A percentile compares a stretch with the other conserved stretches of the same genome.
Evolutionary conservation across 1,140 invertebrate species (phyloP).

Genomic region (Eumaeus atala): DNA sequence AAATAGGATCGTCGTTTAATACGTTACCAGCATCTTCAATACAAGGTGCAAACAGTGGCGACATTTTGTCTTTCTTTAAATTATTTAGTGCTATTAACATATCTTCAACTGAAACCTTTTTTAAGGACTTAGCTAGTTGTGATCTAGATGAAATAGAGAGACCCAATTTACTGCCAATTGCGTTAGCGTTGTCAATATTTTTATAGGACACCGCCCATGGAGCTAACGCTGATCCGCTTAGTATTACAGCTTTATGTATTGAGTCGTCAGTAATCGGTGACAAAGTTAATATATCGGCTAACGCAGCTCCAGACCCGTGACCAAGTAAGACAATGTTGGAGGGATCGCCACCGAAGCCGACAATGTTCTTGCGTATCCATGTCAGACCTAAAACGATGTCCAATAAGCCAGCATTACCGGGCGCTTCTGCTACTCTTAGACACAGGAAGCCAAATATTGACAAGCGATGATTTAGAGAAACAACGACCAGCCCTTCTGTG

Average conservation of each 20-base stretch:
- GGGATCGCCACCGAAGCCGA: conserved; percentile 79
- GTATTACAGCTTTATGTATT: conserved; percentile 74
- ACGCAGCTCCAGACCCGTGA: conserved; percentile 77
- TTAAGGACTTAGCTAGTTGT: conserved; percentile 34
- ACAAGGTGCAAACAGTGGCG: conserved; percentile 53
- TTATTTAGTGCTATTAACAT: conserved; percentile 29
- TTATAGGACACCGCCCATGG: conserved; percentile 79
- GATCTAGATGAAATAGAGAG: conserved; percentile 30
- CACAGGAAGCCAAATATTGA: conserved; percentile 78
- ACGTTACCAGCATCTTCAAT: conserved; percentile 42
- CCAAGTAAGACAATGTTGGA: conserved; percentile 76
- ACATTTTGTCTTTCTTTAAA: conserved; percentile 46
- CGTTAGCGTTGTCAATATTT: conserved; percentile 60
- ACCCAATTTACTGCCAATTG: conserved; percentile 38
- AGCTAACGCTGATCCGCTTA: conserved; percentile 79
- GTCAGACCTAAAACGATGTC: conserved; percentile 78
- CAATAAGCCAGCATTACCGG: conserved; percentile 79
- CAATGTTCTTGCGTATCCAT: conserved; percentile 80
- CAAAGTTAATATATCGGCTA: conserved; percentile 78
- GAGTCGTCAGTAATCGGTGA: conserved; percentile 75
- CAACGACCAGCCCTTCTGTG: conserved; percentile 40
- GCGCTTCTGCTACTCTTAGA: conserved; percentile 68
- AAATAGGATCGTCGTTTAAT: conserved; percentile 46
- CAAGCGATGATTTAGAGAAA: conserved; percentile 49
- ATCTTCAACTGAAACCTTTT: conserved; percentile 32